Base-by-base conservation (phyloP, 2,888 invertebrate genomes). In the Caenorhabditis becei region DNA sequence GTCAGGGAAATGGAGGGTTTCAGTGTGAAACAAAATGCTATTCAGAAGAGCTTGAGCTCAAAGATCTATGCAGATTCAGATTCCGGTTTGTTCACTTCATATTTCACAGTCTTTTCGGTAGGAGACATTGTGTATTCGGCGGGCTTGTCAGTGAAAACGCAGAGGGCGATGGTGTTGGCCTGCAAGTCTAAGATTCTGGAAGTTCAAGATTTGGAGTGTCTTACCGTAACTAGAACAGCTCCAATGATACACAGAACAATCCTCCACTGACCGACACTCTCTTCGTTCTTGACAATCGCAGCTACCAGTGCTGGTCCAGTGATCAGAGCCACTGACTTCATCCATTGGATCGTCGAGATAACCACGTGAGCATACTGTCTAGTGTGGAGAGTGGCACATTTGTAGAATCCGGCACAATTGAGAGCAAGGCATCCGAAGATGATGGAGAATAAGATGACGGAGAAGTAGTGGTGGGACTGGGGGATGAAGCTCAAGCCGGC, bases 361-460 rank as follows among this genome's bases (percentile, higher is more conserved):
- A 89, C 86, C 59, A 89, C 84, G 37, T 87, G 87, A 5, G 86
- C 86, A 61, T 83, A 87, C 59, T 87, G 87, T 74, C 86, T 84
- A 23, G 88, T 86, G 24, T 86, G 83, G 18, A 89, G 72, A 0
- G 89, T 86, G 11, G 85, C 89, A 62, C 89, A 89, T 67, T 89
- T 89, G 74, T 89, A 89, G 80, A 89, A 89, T 20, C 88, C 89
- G 0, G 88, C 89, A 51, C 86, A 85, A 62, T 89, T 89, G 16
- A 86, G 75, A 2, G 87, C 83, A 28, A 88, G 69, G 23, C 86
- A 85, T 10, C 82, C 80, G 66, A 86, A 86, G 41, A 88, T 84
- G 14, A 85, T 24, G 1, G 87, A 84, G 82, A 85, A 86, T 18
- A 84, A 59, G 49, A 83, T 37, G 1, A 83, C 83, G 4, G 85